Evolutionary conservation across 2,113 vertebrate species (phyloP), one percentile per base, ranked within the genome.

Genomic region (Microtus richardsoni): DNA sequence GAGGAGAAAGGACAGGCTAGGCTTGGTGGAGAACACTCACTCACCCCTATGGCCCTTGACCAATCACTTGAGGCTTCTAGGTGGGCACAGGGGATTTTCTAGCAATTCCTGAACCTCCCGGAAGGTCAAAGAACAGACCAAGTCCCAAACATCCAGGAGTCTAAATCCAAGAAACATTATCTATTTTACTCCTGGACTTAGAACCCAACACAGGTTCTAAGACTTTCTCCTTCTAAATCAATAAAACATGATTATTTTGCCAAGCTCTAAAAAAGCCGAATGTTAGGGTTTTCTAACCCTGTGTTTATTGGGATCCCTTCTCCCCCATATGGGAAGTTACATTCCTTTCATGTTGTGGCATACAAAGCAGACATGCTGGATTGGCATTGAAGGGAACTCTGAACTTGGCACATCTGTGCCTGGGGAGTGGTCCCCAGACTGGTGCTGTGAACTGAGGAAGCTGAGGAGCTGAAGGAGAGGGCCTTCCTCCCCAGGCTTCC

Each of bases 61-160:
- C 73, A 26, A 73, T 77, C n/a, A 41, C 26, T 13, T 33, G 36
- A 39, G 36, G n/a, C 62, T 41, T 44, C 58, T 39, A 54, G 47
- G 2, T n/a, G 21, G 62, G 70, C 54, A 66, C 28, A 80, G 70
- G 91, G 62, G 66, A 83, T 44, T 77, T 49, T 54, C 30, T 54
- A 90, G 60, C 77, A 62, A 66, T 21, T 66, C 86, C 30, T 11
- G 58, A 73, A 86, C 41, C 21, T 41, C 77, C 6, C 33, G n/a
- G 19, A 89, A 96, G 62, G 16, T 9, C 71, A 44, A n/a, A 62
- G 74, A 91, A 82, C 77, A 36, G 36, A 58, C 73, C 36, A 74
- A 60, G 7, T n/a, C 44, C 36, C 36, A 96, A 24, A 22, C 39
- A 73, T 47, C 36, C 52, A 88, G 83, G 49, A 85, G 22, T 64